Evolutionary conservation across 2,797 vertebrate species (phyloP), one percentile per base, ranked within the genome.

Genomic region (Characodon lateralis): DNA sequence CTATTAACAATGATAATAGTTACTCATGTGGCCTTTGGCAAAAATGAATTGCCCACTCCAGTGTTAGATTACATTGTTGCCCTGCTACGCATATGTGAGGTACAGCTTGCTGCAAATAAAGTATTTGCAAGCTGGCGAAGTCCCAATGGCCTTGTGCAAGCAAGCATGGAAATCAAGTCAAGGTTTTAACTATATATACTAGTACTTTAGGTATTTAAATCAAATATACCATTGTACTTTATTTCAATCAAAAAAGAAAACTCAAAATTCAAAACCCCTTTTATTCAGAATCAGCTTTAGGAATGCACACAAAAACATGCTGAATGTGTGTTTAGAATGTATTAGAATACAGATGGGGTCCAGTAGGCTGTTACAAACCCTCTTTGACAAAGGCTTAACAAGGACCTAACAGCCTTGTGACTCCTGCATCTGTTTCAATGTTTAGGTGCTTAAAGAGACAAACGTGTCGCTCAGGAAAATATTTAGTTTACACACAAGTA

Each of bases 321-420:
- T 39, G 22, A 41, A 28, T 66, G 51, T 56, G 41, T 77, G 75
- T 75, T 55, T 55, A 14, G 48, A 82, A 70, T 81, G 80, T 85
- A 81, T 87, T 71, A 75, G 70, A 85, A 91, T 90, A 87, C 88
- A 91, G 87, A 90, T 87, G 83, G 85, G 89, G 88, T 92, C 91
- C 92, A 87, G 83, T 92, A 91, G 89, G 79, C 84, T 89, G 90
- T 92, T 92, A 95, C 93, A 95, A 95, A 94, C 89, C 87, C 66
- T 82, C 84, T 87, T 88, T 93, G 94, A 94, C 93, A 94, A 89
- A 76, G 73, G 89, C 93, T 92, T 93, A 93, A 93, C 89, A 46
- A 91, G 92, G 92, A 79, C 89, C 83, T 35, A 46, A 66, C 82
- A 89, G 93, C 90, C 92, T 93, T 95, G 95, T 94, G 90, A 89